Base-by-base conservation (phyloP, 2,113 vertebrate genomes). In the Seriola dumerili region DNA sequence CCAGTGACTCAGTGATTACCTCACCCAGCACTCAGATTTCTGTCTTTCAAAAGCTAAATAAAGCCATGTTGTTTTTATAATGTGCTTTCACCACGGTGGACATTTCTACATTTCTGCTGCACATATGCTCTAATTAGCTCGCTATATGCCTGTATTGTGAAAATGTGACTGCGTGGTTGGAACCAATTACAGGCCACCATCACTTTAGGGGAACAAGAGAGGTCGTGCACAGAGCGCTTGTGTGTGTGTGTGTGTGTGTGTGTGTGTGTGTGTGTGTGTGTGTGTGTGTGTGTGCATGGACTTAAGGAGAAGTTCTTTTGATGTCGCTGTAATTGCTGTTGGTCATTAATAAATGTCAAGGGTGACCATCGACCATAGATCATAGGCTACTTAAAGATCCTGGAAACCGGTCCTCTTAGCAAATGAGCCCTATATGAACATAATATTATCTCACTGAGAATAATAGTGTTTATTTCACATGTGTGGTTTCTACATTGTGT, bases 271-370 rank as follows among this genome's bases (percentile, higher is more conserved):
- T 23, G 42, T 2, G 21, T 12, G 40, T 29, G 48, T 42, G 48
- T 34, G n/a, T 63, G 42, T 32, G 46, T 3, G 19, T 23, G 23
- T 3, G 23, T 10, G 67, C 0, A 68, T 79, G 62, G 40, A 77
- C 21, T 65, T 7, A 7, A 23, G 10, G 36, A 65, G n/a, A 42
- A 17, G 17, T 11, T 72, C 32, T 40, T 62, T 68, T 21, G 36
- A 69, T 65, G 61, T 73, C 48, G 44, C 54, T 48, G 68, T 76
- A 80, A 79, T 70, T 70, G 54, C 69, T 21, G 55, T 32, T 46
- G 59, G 65, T 58, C 64, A 38, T 86, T 76, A 77, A 83, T 84
- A 75, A 84, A 84, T 68, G 68, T 75, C 75, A 80, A 42, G 11
- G 71, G 11, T 67, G 44, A 59, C 46, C 29, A 48, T 3, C 21